Evolutionary conservation across 2,888 invertebrate genomes (phyloP).

Genomic region (Cepaea hortensis): DNA sequence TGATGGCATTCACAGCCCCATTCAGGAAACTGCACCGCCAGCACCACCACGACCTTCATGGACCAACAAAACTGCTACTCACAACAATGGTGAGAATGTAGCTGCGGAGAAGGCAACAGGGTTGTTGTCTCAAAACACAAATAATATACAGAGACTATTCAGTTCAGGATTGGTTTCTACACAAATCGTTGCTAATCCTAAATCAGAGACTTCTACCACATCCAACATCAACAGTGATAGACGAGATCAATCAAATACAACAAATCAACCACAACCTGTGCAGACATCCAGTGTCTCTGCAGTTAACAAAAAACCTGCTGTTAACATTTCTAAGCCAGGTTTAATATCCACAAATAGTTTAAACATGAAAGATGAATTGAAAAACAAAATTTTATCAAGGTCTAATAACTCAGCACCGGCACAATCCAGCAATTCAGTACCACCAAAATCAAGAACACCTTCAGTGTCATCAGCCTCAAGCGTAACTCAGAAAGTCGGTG

Average conservation of each 20-base stretch:
- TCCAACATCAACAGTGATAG: not conserved
- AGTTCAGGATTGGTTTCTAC: slow-evolving; percentile 2
- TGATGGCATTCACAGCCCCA: slow-evolving; percentile 14
- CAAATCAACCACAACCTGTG: not conserved
- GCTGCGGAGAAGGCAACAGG: not conserved
- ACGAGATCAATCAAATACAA: not conserved
- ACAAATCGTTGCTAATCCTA: not conserved
- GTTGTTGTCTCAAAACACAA: not conserved
- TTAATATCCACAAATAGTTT: slow-evolving; percentile 16
- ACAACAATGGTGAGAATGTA: not conserved
- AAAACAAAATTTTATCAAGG: slow-evolving; percentile 35
- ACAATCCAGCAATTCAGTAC: slow-evolving; percentile 8
- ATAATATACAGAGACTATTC: not conserved
- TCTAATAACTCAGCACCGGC: slow-evolving; percentile 20
- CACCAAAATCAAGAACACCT: slow-evolving; percentile 3
- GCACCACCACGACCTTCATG: slow-evolving; percentile 32
- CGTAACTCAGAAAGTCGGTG: not conserved
- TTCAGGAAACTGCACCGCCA: slow-evolving; percentile 43
- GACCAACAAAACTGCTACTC: not conserved
- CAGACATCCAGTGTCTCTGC: not conserved
- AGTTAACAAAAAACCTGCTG: not conserved
- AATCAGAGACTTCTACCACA: not conserved
- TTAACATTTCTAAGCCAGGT: not conserved
- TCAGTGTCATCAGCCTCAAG: not conserved
- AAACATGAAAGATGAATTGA: slow-evolving; percentile 37